Conservation (phyloP, 2,888 invertebrate genomes). For the Xiphydria camelus region DNA sequence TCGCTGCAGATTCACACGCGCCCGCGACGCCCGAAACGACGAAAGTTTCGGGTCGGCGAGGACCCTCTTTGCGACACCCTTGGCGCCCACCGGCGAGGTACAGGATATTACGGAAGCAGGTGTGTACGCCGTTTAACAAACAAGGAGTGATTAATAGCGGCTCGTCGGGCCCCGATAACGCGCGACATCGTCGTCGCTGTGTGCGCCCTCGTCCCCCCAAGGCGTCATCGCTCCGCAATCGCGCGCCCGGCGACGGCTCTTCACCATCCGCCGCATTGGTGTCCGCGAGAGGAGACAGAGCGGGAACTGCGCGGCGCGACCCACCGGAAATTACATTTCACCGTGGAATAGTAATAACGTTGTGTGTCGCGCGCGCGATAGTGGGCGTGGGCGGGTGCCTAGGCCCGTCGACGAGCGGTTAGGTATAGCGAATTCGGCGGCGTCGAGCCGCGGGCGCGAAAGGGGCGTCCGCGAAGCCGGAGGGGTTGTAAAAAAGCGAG, state of each 20-base stretch:
- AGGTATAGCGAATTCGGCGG: slow-evolving; percentile 18
- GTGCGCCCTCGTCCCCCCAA: slow-evolving; percentile 28
- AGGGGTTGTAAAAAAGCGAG: slow-evolving; percentile 1
- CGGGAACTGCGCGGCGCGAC: slow-evolving; percentile 28
- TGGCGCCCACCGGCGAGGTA: slow-evolving; percentile 21
- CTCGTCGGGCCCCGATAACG: slow-evolving; percentile 48
- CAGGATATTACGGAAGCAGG: slow-evolving; percentile 50
- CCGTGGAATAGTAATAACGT: slow-evolving; percentile 46
- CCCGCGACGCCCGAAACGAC: no score
- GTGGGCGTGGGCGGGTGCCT: slow-evolving; percentile 7
- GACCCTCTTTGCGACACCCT: no score
- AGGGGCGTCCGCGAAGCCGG: background rate
- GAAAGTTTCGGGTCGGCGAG: slow-evolving; percentile 3
- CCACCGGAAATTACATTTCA: slow-evolving; percentile 56
- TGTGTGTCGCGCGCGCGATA: slow-evolving; percentile 25
- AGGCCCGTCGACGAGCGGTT: slow-evolving; percentile 12
- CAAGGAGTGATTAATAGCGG: slow-evolving; percentile 54
- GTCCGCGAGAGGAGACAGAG: slow-evolving; percentile 26
- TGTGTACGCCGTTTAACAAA: slow-evolving; percentile 53
- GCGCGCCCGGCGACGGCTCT: slow-evolving; percentile 28
- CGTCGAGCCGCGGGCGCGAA: slow-evolving; percentile 6
- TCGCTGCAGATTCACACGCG: no score
- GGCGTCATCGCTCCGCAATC: slow-evolving; percentile 41
- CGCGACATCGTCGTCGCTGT: slow-evolving; percentile 35
- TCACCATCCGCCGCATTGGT: slow-evolving; percentile 15